Base-by-base conservation (phyloP, 1,140 invertebrate species). In the Pachypsylla venusta region DNA sequence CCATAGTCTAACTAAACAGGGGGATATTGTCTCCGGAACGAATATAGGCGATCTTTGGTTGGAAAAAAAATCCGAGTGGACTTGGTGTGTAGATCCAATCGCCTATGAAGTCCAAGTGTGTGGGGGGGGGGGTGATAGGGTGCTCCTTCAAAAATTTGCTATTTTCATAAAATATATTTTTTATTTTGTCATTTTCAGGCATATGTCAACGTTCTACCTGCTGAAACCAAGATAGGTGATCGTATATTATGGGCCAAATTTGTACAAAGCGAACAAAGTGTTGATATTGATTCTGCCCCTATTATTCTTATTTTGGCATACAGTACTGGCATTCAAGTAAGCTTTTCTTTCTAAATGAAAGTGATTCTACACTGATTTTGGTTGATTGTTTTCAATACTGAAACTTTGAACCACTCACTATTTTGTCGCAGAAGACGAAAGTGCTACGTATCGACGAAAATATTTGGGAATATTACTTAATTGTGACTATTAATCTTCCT, bases 261-360 rank as follows among this genome's bases (percentile, higher is more conserved):
- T 72, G 87, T 91, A 71, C 80, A 84, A 62, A 78, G 85, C 42
- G 89, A 93, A 71, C 79, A 84, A 53, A 82, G 87, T 61, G 78
- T 80, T 67, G 85, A 87, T 63, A 77, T 78, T 64, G 64, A 63
- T 20, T 78, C 82, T 57, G 79, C 84, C 25, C 86, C 89, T 2
- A 71, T 97, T 12, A 72, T 96, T 5, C 72, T 95, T n/a, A 81
- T 92, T 16, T 71, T 97, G 40, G 89, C 88, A 5, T 93, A 91
- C 68, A 76, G 80, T 20, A 82, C 81, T 68, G 88, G 88, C 48
- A 80, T 89, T 60, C 87, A 91, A 70, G 85, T 89, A 66, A 74
- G 73, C 62, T 42, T 13, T 13, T 55, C 25, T 74, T 53, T 25
- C 10, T 53, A 12, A 10, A 10, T 20, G 48, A 7, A 53, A 53